Percentiles rank a stretch among this genome's conserved stretches.
Evolutionary conservation across 2,797 vertebrate genomes (phyloP).

Genomic region (Melanotaenia trifasciata): DNA sequence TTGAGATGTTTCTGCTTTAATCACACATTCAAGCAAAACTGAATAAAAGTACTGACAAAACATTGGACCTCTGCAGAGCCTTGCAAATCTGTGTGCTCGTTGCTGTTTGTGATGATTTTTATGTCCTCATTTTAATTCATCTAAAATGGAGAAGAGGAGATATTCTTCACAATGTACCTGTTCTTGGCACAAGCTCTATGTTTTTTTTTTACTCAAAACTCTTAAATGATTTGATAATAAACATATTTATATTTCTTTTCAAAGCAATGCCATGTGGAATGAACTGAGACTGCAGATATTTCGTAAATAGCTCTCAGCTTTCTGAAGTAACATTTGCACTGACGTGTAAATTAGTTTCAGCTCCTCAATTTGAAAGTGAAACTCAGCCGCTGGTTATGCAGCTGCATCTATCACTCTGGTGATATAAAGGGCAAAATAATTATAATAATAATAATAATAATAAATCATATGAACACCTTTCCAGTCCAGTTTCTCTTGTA

Average conservation of each 20-base stretch:
- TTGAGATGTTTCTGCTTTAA: slow-evolving; percentile 13
- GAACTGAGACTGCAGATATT: no score
- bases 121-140: slow-evolving; percentile 44
- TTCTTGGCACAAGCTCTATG: slow-evolving; percentile 7
- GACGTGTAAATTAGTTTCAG: slow-evolving; percentile 22
- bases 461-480: slow-evolving; percentile 2
- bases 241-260: no score
- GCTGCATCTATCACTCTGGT: slow-evolving; percentile 19
- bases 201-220: no score
- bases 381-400: not conserved
- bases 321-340: slow-evolving; percentile 25
- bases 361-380: slow-evolving; percentile 28
- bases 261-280: no score
- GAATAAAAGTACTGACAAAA: not conserved
- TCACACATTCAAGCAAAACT: slow-evolving; percentile 33
- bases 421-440: slow-evolving; percentile 6
- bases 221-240: no score
- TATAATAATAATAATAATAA: no score
- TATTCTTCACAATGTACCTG: slow-evolving; percentile 31
- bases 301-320: slow-evolving; percentile 9
- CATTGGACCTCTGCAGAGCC: slow-evolving; percentile 16
- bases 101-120: slow-evolving; percentile 6
- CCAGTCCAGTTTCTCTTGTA: slow-evolving; percentile 24
- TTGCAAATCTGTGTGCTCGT: slow-evolving; percentile 9
- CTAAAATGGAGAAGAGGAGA: slow-evolving; percentile 25